Base-by-base conservation (phyloP, 2,797 vertebrate species). In the Eleutherodactylus coqui region DNA sequence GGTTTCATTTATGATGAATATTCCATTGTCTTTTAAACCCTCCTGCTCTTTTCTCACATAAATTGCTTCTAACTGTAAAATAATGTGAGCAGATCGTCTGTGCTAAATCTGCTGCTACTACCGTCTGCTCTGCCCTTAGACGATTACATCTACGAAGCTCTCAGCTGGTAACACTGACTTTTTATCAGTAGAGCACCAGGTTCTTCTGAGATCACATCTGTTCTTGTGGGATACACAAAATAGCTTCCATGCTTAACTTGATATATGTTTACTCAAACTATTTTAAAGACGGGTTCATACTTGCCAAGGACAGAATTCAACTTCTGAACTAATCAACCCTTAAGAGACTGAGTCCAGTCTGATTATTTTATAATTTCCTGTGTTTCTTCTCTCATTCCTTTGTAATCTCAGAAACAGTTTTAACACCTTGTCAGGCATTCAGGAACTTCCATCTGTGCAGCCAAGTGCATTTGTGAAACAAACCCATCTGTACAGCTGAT, bases 401-500 rank as follows among this genome's bases (percentile, higher is more conserved):
- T 94, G 91, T 94, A 93, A 93, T 93, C 92, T 92, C 91, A 85
- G 89, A 92, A 93, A 92, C 93, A 89, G 90, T 95, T 95, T 94
- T 95, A 94, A 93, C 94, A 95, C 94, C 93, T 95, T 95, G 94
- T 94, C 94, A 95, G 87, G 92, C 91, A 90, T 93, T 95, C 91
- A 91, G 93, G 90, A 95, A 91, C 88, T 92, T 94, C 94, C 94
- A 95, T 95, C 94, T 95, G 94, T 93, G 92, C 92, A 92, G 88
- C 90, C 89, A 90, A 87, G 89, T 91, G 85, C 91, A 92, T 93
- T 95, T 91, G 89, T 94, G 94, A 94, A 95, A 93, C 94, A 94
- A 94, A 94, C 93, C 95, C 95, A 95, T 95, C 94, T 95, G 95
- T 93, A 95, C 91, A 94, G 92, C 92, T 95, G 94, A 94, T 95